Base-by-base conservation (phyloP, 2,113 vertebrate genomes). In the Colistium nudipinnis region DNA sequence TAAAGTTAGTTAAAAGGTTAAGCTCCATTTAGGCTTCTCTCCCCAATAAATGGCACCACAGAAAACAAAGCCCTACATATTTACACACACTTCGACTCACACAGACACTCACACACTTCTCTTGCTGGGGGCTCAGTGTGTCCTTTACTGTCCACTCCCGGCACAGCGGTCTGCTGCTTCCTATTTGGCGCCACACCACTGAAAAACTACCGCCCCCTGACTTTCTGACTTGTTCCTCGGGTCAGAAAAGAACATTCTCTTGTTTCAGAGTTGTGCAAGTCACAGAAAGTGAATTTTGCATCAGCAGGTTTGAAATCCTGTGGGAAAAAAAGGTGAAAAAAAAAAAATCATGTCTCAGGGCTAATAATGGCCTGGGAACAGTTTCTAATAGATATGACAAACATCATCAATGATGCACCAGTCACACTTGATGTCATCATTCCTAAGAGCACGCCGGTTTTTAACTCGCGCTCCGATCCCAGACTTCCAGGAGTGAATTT, bases 161-260 rank as follows among this genome's bases (percentile, higher is more conserved):
- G 85, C 88, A 72, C 87, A 90, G 86, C 87, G 88, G 88, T 93
- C 92, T 93, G 91, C 91, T 93, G 91, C 84, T 90, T 91, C 87
- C 81, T 91, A 90, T 81, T 86, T 94, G 90, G 92, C 92, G 87
- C 92, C 91, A 90, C 87, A 91, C 83, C 90, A 95, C 91, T 88
- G 87, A 59, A 39, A 87, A n/a, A 89, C 89, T 87, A 28, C 80
- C 9, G n/a, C 25, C 57, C 61, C 56, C 75, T n/a, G n/a, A n/a
- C n/a, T n/a, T n/a, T n/a, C n/a, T n/a, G n/a, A n/a, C n/a, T n/a
- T n/a, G n/a, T n/a, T n/a, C n/a, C n/a, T n/a, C n/a, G n/a, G n/a
- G n/a, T n/a, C n/a, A n/a, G n/a, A n/a, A n/a, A 48, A 44, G 45
- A 70, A 76, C 70, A 33, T 78, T 83, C 67, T 59, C 13, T 12